A percentile compares a stretch with the other conserved stretches of the same genome.
Evolutionary conservation across 2,888 invertebrate genomes (phyloP).

Genomic region (Mylabris sibirica): DNA sequence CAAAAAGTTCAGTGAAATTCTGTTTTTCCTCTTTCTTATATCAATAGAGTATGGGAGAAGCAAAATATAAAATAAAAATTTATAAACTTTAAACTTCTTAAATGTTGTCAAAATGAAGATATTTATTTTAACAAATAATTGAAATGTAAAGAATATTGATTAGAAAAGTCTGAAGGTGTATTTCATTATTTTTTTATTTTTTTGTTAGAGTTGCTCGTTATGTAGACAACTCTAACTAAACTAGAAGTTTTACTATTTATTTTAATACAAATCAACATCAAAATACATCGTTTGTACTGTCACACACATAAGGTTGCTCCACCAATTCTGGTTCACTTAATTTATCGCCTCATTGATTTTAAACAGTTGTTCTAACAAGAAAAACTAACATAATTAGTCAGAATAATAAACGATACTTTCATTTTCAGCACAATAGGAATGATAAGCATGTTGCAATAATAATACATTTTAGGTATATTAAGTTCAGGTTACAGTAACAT

Average conservation of each 20-base stretch:
- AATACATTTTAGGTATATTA: not conserved
- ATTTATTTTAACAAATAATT: not conserved
- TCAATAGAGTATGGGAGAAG: not conserved
- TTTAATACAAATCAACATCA: not conserved
- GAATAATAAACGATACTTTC: not conserved
- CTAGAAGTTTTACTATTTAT: not conserved
- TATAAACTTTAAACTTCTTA: not conserved
- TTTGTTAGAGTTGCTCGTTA: not conserved
- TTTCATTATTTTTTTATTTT: not conserved
- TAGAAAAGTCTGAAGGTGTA: not conserved
- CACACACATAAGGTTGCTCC: not conserved
- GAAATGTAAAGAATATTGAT: too few species aligned
- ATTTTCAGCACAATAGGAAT: not conserved
- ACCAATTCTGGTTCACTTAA: not conserved
- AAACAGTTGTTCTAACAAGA: not conserved
- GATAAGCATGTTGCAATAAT: not conserved
- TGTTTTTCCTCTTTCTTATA: not conserved
- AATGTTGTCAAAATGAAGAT: not conserved
- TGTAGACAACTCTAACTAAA: not conserved
- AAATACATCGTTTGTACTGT: not conserved
- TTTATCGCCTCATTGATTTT: constrained; percentile 1
- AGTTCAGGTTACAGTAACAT: not conserved
- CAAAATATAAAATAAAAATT: not conserved
- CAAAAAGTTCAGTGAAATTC: not conserved
- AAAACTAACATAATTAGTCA: constrained; percentile 1